Percentiles rank a stretch among this genome's conserved stretches.
phyloP scores from a whole-genome alignment of 2,888 invertebrate genomes.

The Nomada hirtipes region DNA sequence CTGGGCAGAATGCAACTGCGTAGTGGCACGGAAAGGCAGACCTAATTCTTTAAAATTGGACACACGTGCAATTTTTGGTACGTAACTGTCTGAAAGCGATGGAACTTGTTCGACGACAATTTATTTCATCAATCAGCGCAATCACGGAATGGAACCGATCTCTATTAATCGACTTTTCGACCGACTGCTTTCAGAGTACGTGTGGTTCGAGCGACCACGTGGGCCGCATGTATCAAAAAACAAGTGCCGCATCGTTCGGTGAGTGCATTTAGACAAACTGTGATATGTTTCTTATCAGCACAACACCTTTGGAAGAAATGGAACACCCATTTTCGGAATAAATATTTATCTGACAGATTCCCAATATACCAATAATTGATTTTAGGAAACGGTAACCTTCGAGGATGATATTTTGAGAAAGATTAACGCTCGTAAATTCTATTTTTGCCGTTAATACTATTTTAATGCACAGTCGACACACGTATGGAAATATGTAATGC shows the following conservation, averaged over 20 bases:
- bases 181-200: constrained; percentile 67
- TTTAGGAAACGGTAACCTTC: constrained; percentile 40
- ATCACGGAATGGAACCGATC: constrained; percentile 14
- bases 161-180: constrained; percentile 56
- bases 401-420: constrained; percentile 40
- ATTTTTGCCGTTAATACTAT: constrained; percentile 23
- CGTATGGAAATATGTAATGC: constrained; percentile 5
- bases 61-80: constrained; percentile 56
- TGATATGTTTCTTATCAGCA: constrained; percentile 34
- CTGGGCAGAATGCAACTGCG: constrained; percentile 66
- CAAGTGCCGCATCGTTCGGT: constrained; percentile 62
- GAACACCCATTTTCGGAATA: constrained; percentile 5
- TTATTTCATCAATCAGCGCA: constrained; percentile 7
- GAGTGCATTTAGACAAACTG: constrained; percentile 40
- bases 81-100: constrained; percentile 46
- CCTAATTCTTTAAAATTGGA: constrained; percentile 61
- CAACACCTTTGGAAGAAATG: constrained; percentile 21
- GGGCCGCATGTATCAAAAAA: constrained; percentile 71
- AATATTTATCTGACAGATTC: constrained; percentile 13
- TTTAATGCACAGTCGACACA: constrained; percentile 8
- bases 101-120: not conserved
- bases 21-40: constrained; percentile 64
- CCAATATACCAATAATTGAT: constrained; percentile 15
- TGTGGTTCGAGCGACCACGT: constrained; percentile 76
- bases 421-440: not conserved